These are phyloP conservation scores for Tylochromis polylepis DNA, from an alignment of 2,113 vertebrate genomes.

Conservation along the genomic window DNA sequence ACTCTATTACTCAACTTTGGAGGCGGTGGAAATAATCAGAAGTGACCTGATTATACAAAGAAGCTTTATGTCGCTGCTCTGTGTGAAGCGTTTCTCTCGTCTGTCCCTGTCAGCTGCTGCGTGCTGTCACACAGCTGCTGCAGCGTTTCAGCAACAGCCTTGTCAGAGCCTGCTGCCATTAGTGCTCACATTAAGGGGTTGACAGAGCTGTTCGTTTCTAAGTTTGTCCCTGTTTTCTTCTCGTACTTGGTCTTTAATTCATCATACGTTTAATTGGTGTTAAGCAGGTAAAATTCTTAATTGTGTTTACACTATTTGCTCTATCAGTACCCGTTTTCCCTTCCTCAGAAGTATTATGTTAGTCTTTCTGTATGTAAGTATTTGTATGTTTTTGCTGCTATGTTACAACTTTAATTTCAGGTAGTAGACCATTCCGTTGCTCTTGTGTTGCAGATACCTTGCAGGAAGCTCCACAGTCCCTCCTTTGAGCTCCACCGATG, in stretches of 20 bases:
- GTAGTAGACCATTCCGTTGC: slow-evolving; percentile 44
- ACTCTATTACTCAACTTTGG: not conserved
- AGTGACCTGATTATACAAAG: not conserved
- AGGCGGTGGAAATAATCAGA: not conserved
- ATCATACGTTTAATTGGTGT: not conserved
- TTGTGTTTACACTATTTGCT: not conserved
- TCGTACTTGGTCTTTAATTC: not conserved
- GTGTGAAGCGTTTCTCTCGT: not conserved
- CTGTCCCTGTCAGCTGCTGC: not conserved
- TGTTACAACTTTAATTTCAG: not conserved
- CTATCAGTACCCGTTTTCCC: not conserved
- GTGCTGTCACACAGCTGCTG: slow-evolving; percentile 16
- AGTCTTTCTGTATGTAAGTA: not conserved
- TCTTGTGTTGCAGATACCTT: slow-evolving; percentile 81
- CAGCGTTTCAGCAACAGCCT: not conserved
- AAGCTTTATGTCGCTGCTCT: not conserved
- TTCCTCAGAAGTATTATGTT: not conserved
- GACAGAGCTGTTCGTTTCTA: not conserved
- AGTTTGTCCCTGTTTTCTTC: not conserved
- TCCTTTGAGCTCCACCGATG: slow-evolving; percentile 41
- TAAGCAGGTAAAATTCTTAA: not conserved
- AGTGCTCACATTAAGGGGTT: not conserved
- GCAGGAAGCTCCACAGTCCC: slow-evolving; percentile 68
- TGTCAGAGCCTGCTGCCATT: not conserved
- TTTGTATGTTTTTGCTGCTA: not conserved